Percentiles rank a stretch among this genome's conserved stretches.
These are phyloP conservation scores for Antennarius striatus DNA, from an alignment of 2,113 vertebrate species.

Conservation along the genomic window DNA sequence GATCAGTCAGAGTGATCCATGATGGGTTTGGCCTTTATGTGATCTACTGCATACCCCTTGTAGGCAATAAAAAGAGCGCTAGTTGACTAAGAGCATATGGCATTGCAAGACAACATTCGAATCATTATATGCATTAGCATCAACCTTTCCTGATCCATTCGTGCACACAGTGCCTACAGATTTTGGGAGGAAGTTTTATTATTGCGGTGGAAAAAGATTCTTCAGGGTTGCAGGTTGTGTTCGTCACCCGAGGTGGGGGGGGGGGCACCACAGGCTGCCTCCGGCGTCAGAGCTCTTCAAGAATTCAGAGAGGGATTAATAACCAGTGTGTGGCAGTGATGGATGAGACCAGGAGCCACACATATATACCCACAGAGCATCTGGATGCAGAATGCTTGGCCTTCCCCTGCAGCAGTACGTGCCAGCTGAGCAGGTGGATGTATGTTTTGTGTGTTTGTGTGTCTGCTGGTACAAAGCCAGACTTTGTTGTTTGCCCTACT, in stretches of 20 bases:
- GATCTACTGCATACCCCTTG: slow-evolving; percentile 34
- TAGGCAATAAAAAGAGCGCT: slow-evolving; percentile 44
- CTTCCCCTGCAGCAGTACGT: slow-evolving; percentile 32
- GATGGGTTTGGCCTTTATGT: slow-evolving; percentile 23
- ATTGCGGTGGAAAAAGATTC: slow-evolving; percentile 5
- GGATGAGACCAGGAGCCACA: slow-evolving; percentile 55
- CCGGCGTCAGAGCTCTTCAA: slow-evolving; percentile 71
- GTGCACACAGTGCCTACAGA: neutral
- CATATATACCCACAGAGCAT: slow-evolving; percentile 30
- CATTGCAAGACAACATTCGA: slow-evolving; percentile 17
- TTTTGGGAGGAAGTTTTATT: slow-evolving; percentile 27
- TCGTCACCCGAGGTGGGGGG: slow-evolving; percentile 11
- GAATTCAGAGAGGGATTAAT: slow-evolving; percentile 79
- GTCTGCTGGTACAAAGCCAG: slow-evolving; percentile 50
- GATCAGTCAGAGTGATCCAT: slow-evolving; percentile 42
- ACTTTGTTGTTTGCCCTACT: slow-evolving; percentile 56
- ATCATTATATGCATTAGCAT: slow-evolving; percentile 37
- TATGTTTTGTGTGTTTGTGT: slow-evolving; percentile 13
- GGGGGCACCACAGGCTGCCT: slow-evolving; percentile 42
- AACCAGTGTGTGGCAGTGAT: slow-evolving; percentile 71
- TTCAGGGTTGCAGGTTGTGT: neutral
- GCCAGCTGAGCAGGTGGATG: slow-evolving; percentile 51
- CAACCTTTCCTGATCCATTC: slow-evolving; percentile 36
- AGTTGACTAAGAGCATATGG: slow-evolving; percentile 48
- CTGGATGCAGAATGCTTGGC: slow-evolving; percentile 50